Evolutionary conservation across 2,113 vertebrate species (phyloP), one percentile per base, ranked within the genome.

Genomic region (Chinchilla lanigera): DNA sequence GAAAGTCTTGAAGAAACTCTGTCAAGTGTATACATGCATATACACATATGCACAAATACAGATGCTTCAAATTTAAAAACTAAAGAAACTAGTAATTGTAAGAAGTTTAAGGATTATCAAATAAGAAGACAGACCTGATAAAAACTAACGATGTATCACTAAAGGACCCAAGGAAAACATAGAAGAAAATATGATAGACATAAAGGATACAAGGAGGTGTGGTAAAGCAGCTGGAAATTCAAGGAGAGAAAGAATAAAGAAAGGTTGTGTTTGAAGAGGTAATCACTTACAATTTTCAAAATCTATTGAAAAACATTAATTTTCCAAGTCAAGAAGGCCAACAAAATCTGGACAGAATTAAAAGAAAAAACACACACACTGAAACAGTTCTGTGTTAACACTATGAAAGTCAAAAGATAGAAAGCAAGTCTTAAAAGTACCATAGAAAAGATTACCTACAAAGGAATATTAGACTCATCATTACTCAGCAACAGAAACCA

Each of bases 31-130:
- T 69, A 86, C 38, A 89, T 41, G 44, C 3, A 44, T 20, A 67
- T 50, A 41, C 13, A 71, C 26, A 81, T 3, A 60, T 7, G 86
- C 5, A 85, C 35, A 69, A 33, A 33, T 61, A 63, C 61, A 30
- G 24, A 14, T 11, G 75, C 75, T 20, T 4, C 54, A 30, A 73
- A 81, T 85, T 94, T 89, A 63, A 89, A 84, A 85, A 94, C 60
- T 71, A 77, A 41, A 73, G 85, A 78, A 89, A 92, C 67, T 61
- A 67, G 35, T 60, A 67, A 94, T 81, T 73, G 38, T 33, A n/a
- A 19, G 90, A 75, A 92, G 17, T 33, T 84, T 5, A 89, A 94
- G 38, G 87, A 95, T 78, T 61, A 92, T 60, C n/a, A 86, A 89
- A 54, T n/a, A 78, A 12, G 35, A 80, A 90, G 58, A 94, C 3